These are phyloP conservation scores for Kuschelorhynchus macadamiae DNA, from an alignment of 2,888 invertebrate genomes.

Conservation along the genomic window DNA sequence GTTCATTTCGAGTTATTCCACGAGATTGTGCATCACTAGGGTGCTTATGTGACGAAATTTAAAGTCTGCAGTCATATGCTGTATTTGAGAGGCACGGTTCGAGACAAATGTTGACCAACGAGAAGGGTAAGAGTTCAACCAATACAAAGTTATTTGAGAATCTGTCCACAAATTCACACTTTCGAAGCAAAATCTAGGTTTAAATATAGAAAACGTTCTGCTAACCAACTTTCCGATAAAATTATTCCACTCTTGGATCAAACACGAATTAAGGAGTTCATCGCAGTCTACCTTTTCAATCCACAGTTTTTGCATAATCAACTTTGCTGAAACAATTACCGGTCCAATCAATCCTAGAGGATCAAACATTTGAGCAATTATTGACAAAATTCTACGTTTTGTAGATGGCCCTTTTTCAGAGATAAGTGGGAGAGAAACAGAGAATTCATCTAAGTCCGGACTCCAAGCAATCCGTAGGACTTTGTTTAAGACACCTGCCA, in stretches of 20 bases:
- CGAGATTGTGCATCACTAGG: conserved; percentile 21
- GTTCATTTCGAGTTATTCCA: conserved; percentile 6
- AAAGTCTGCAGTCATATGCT: conserved; percentile 15
- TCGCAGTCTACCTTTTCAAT: not conserved
- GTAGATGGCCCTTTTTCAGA: too few relatives aligned
- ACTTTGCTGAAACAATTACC: not conserved
- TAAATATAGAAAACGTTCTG: conserved; percentile 12
- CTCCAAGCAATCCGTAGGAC: conserved; percentile 21
- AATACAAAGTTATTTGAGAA: conserved; percentile 27
- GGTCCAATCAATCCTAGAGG: not conserved
- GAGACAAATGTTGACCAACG: conserved; percentile 43
- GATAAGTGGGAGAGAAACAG: too few relatives aligned
- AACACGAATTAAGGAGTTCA: too few relatives aligned
- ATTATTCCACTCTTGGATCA: too few relatives aligned
- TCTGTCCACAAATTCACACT: conserved; percentile 24
- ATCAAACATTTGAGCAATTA: not conserved
- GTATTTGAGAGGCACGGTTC: conserved; percentile 43
- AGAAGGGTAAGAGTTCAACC: conserved; percentile 34
- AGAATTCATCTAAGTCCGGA: conserved; percentile 1
- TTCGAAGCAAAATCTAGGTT: not conserved
- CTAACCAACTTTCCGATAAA: too few relatives aligned
- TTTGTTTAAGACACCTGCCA: conserved; percentile 1
- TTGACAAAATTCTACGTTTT: not conserved
- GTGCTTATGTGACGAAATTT: conserved; percentile 36
- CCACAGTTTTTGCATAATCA: not conserved